A percentile compares a stretch with the other conserved stretches of the same genome.
These are phyloP conservation scores for Danio albolineatus DNA, from an alignment of 2,797 vertebrate species.

Conservation along the genomic window DNA sequence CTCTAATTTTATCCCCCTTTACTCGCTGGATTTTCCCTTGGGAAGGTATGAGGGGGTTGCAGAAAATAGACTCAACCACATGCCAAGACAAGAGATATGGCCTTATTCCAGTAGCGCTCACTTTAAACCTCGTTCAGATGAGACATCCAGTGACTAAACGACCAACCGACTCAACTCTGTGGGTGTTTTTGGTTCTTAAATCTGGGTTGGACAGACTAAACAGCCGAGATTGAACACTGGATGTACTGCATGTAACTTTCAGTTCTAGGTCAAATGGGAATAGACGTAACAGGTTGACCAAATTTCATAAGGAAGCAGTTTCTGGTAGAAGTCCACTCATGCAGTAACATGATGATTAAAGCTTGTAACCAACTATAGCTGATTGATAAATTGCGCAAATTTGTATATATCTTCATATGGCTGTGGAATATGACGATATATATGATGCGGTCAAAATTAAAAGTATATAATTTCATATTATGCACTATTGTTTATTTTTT, in stretches of 20 bases:
- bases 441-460: too few species aligned
- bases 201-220: not conserved
- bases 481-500: too few species aligned
- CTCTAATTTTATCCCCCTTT: constrained; percentile 63
- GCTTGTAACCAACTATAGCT: too few species aligned
- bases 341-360: too few species aligned
- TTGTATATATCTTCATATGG: too few species aligned
- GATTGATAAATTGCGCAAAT: too few species aligned
- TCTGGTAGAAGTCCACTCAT: not conserved
- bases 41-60: constrained; percentile 56
- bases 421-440: too few species aligned
- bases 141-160: constrained; percentile 21
- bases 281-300: not conserved
- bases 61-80: constrained; percentile 57
- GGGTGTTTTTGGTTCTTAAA: not conserved
- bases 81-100: constrained; percentile 52
- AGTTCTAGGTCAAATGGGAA: not conserved
- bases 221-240: not conserved
- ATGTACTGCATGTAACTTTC: not conserved
- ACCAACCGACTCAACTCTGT: not conserved
- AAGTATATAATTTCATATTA: too few species aligned
- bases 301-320: not conserved
- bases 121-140: constrained; percentile 19
- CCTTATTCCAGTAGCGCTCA: constrained; percentile 46
- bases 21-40: constrained; percentile 58